These are phyloP conservation scores for Gasteruption jaculator DNA, from an alignment of 2,888 invertebrate species.

Conservation along the genomic window DNA sequence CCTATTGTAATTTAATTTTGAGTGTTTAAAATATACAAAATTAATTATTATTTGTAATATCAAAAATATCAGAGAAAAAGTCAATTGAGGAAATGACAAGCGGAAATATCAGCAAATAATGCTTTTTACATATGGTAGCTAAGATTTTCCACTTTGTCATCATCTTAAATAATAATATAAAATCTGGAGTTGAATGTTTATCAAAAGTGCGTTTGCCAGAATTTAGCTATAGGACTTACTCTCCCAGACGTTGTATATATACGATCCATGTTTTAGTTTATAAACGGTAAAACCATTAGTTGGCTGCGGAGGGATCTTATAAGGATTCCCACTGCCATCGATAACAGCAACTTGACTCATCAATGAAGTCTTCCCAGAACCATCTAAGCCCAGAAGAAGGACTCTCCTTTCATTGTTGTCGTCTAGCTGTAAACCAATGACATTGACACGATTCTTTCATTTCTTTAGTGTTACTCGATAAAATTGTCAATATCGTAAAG, in stretches of 20 bases:
- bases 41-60: too few species aligned
- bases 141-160: too few species aligned
- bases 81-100: too few species aligned
- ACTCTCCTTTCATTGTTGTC: conserved; percentile 47
- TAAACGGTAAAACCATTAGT: conserved; percentile 47
- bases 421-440: conserved; percentile 39
- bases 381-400: conserved; percentile 46
- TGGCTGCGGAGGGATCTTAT: conserved; percentile 34
- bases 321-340: conserved; percentile 28
- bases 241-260: conserved; percentile 46
- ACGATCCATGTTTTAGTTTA: conserved; percentile 36
- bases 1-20: background rate
- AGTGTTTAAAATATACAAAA: background rate
- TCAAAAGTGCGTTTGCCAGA: too few species aligned
- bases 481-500: background rate
- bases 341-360: conserved; percentile 43
- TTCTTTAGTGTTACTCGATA: background rate
- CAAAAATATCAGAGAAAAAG: too few species aligned
- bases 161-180: too few species aligned
- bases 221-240: conserved; percentile 40
- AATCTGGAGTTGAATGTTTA: too few species aligned
- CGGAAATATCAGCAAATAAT: too few species aligned
- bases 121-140: too few species aligned
- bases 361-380: conserved; percentile 49
- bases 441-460: background rate